Evolutionary conservation across 2,113 vertebrate genomes (phyloP), one percentile per base, ranked within the genome.

Genomic region (Eptesicus fuscus): DNA sequence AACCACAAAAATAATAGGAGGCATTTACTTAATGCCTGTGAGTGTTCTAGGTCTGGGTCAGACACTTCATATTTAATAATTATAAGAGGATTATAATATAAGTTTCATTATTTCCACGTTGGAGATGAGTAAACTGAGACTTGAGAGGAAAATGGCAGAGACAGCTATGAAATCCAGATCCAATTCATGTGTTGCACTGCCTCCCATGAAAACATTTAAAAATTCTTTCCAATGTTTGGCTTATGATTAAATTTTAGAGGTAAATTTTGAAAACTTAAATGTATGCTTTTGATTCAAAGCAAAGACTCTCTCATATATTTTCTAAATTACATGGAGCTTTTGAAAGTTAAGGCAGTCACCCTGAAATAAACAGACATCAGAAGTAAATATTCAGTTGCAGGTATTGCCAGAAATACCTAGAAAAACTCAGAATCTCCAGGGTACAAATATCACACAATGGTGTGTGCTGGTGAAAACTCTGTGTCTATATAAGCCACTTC

Each of bases 371-470:
- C 0, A 84, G n/a, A 79, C 13, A 84, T n/a, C 4, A 88, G 80
- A 95, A 77, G 78, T 73, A 87, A 82, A 82, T 74, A 94, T 42
- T 69, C 67, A 78, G 5, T 78, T 92, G 20, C 47, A 4, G 87
- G 88, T 82, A 70, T 82, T 94, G 42, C 28, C 63, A 95, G 79
- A 79, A 88, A 94, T 86, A 85, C 20, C 71, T 4, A 78, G 63
- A 89, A 74, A 91, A 63, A 35, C 25, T 91, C 28, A n/a, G 9
- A 94, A 65, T 28, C n/a, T 22, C 51, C 37, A 20, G 22, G 28
- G 32, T 32, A 30, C 25, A 51, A 89, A 17, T 74, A 73, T n/a
- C 42, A 35, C 23, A 28, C 8, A 23, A 16, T 47, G 28, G 56
- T 37, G 9, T 49, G 6, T 40, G 28, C 59, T 89, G 23, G 30